A percentile compares a stretch with the other conserved stretches of the same genome.
These are phyloP conservation scores for Lophochroa leadbeateri DNA, from an alignment of 2,113 vertebrate genomes.

Conservation along the genomic window DNA sequence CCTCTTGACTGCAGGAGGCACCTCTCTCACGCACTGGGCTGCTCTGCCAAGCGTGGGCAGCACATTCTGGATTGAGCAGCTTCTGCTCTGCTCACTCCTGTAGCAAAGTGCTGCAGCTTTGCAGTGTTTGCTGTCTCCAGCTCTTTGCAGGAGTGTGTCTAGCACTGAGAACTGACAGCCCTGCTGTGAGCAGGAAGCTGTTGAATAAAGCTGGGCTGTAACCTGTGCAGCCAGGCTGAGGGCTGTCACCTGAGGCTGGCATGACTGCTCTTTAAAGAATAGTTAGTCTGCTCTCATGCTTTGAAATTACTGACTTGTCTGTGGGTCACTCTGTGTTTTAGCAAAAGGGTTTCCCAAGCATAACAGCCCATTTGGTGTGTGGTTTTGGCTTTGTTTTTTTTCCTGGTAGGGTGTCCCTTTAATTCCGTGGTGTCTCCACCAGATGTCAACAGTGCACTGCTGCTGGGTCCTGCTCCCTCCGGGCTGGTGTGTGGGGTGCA, in stretches of 20 bases:
- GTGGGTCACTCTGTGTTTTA: fast-evolving
- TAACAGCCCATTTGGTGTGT: neutral
- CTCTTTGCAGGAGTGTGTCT: neutral
- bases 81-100: neutral
- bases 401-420: neutral
- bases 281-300: neutral
- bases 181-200: neutral
- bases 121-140: neutral
- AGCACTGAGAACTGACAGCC: neutral
- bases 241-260: fast-evolving
- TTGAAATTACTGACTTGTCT: neutral
- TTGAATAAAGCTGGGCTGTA: neutral
- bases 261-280: neutral
- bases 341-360: neutral
- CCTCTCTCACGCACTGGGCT: neutral
- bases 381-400: neutral
- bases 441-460: slow-evolving; percentile 56
- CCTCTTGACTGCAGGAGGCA: neutral
- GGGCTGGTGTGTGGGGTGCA: fast-evolving
- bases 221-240: neutral
- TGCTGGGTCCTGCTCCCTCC: neutral
- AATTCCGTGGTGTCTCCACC: slow-evolving; percentile 24
- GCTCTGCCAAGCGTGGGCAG: slow-evolving; percentile 4
- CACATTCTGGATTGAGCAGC: neutral
- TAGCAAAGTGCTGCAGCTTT: neutral